phyloP scores from a whole-genome alignment of 2,797 vertebrate genomes.

The Melanotaenia maccullochi region DNA sequence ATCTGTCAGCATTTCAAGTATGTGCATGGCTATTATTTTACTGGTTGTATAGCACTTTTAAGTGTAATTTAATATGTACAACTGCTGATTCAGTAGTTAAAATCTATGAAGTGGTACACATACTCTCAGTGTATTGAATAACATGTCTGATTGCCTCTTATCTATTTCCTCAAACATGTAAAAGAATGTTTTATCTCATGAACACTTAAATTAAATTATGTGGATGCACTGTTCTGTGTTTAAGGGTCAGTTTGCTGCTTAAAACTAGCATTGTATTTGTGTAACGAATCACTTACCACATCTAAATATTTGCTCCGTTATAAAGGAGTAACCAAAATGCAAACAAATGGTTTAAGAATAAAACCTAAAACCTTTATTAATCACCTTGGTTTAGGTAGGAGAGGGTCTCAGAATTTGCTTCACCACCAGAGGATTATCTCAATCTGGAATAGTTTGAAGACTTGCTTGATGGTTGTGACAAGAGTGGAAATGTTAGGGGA shows the following conservation, averaged over 20 bases:
- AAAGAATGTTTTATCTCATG: conserved; percentile 1
- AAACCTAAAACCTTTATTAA: too few relatives aligned
- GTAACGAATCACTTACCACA: too few relatives aligned
- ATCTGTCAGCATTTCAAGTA: conserved; percentile 8
- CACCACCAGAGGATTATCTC: too few relatives aligned
- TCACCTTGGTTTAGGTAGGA: too few relatives aligned
- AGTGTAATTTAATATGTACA: not conserved
- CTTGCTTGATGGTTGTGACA: too few relatives aligned
- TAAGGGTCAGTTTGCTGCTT: not conserved
- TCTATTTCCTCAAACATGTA: not conserved
- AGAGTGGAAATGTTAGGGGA: too few relatives aligned
- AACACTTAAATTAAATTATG: conserved; percentile 15
- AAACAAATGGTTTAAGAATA: too few relatives aligned
- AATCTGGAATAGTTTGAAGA: too few relatives aligned
- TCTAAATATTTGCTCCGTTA: too few relatives aligned
- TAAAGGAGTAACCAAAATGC: too few relatives aligned
- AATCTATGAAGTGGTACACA: not conserved
- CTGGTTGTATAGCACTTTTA: not conserved
- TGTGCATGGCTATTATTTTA: not conserved
- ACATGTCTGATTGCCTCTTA: not conserved
- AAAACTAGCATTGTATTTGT: not conserved
- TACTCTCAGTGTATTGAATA: not conserved
- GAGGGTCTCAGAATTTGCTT: too few relatives aligned
- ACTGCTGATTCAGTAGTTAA: not conserved
- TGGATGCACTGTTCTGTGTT: conserved; percentile 7